Percentiles rank a stretch among this genome's conserved stretches.
phyloP scores from a whole-genome alignment of 2,888 invertebrate species.

The Phalera bucephala region DNA sequence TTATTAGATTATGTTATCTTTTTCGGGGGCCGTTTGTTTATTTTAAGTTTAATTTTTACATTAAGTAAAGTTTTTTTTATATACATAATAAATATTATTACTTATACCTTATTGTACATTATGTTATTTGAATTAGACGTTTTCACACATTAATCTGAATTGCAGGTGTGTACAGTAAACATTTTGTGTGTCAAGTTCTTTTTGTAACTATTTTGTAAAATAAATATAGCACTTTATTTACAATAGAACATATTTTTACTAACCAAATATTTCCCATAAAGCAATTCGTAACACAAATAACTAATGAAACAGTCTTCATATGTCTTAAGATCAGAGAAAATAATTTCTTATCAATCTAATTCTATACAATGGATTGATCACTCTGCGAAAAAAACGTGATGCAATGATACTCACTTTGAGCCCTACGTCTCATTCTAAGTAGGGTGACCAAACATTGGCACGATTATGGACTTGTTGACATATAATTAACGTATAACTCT shows the following conservation, averaged over 20 bases:
- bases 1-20: conserved; percentile 60
- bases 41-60: conserved; percentile 56
- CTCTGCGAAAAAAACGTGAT: too few relatives aligned
- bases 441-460: too few relatives aligned
- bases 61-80: conserved; percentile 62
- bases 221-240: conserved; percentile 83
- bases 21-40: conserved; percentile 57
- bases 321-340: too few relatives aligned
- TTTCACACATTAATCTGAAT: conserved; percentile 62
- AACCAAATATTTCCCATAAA: too few relatives aligned
- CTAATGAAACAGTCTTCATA: too few relatives aligned
- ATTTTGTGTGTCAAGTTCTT: conserved; percentile 77
- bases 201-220: conserved; percentile 82
- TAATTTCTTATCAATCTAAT: too few relatives aligned
- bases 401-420: too few relatives aligned
- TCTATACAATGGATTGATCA: too few relatives aligned
- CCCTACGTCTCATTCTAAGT: too few relatives aligned
- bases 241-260: conserved; percentile 50
- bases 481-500: too few relatives aligned
- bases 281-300: too few relatives aligned
- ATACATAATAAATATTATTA: conserved; percentile 38
- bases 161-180: conserved; percentile 78
- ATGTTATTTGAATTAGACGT: conserved; percentile 59
- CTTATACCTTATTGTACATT: conserved; percentile 69
- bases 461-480: too few relatives aligned